Conservation (phyloP, 2,888 invertebrate species). For the Lacanobia wlatinum region DNA sequence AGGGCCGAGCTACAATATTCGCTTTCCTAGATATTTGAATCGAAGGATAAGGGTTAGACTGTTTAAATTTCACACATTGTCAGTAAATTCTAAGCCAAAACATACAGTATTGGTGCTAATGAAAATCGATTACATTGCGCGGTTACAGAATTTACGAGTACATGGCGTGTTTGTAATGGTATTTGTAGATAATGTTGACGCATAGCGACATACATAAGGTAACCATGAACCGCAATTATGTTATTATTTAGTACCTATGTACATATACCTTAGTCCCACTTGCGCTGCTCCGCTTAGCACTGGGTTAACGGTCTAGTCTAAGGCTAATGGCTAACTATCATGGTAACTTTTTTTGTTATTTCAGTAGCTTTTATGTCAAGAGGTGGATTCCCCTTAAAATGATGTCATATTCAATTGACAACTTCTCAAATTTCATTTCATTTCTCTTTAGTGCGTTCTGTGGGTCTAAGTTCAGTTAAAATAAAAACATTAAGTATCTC, state of each 20-base stretch:
- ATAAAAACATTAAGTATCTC: too few relatives aligned
- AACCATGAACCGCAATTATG: slow-evolving; percentile 28
- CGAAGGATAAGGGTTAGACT: not conserved
- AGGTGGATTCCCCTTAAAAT: not conserved
- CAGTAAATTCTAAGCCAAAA: not conserved
- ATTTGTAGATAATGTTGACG: slow-evolving; percentile 31
- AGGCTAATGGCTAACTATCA: too few relatives aligned
- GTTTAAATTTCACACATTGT: not conserved
- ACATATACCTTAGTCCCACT: not conserved
- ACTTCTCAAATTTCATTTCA: not conserved
- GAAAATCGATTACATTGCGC: slow-evolving; percentile 1
- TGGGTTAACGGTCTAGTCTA: too few relatives aligned
- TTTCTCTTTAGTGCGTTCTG: not conserved
- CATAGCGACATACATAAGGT: slow-evolving; percentile 20
- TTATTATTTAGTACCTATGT: slow-evolving; percentile 24
- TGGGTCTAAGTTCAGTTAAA: too few relatives aligned
- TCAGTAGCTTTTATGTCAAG: too few relatives aligned
- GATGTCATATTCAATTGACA: not conserved
- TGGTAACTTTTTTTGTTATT: too few relatives aligned
- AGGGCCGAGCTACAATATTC: not conserved
- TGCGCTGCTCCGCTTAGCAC: too few relatives aligned
- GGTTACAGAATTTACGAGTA: not conserved
- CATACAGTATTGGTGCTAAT: slow-evolving; percentile 10
- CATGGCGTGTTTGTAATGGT: slow-evolving; percentile 34
- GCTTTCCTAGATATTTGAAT: not conserved